Conservation (phyloP, 2,113 vertebrate species). For the Anguilla japonica region DNA sequence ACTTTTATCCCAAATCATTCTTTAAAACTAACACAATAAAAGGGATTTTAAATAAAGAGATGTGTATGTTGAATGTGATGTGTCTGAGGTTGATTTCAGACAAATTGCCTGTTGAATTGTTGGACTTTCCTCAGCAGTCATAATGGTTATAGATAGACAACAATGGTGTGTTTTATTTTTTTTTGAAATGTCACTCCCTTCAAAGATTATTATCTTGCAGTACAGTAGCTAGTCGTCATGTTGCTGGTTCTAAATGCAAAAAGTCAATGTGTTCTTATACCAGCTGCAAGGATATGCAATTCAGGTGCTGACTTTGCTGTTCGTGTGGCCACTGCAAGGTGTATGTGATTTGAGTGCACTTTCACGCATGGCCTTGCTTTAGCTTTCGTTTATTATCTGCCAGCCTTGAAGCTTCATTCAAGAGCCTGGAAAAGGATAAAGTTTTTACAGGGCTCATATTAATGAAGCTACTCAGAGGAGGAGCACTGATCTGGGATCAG, state of each 20-base stretch:
- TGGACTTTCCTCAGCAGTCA: too few species aligned
- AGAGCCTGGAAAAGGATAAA: background rate
- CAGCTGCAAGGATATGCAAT: too few species aligned
- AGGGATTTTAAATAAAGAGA: background rate
- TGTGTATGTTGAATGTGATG: background rate
- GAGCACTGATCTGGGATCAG: too few species aligned
- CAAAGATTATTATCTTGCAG: background rate
- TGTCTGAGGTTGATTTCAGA: background rate
- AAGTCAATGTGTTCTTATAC: background rate
- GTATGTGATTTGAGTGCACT: background rate
- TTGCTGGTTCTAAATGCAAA: background rate
- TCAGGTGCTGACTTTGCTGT: too few species aligned
- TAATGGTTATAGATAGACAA: too few species aligned
- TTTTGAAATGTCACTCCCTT: background rate
- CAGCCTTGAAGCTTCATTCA: background rate
- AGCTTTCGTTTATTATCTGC: background rate
- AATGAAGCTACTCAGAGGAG: too few species aligned
- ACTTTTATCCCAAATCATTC: background rate
- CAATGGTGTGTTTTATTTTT: background rate
- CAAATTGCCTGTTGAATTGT: background rate
- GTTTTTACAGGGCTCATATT: background rate
- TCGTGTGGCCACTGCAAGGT: background rate
- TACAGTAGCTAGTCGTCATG: background rate
- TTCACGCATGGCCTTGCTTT: background rate
- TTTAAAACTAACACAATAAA: background rate